A percentile compares a stretch with the other conserved stretches of the same genome.
Evolutionary conservation across 2,113 vertebrate genomes (phyloP).

Genomic region (Nyctereutes procyonoides): DNA sequence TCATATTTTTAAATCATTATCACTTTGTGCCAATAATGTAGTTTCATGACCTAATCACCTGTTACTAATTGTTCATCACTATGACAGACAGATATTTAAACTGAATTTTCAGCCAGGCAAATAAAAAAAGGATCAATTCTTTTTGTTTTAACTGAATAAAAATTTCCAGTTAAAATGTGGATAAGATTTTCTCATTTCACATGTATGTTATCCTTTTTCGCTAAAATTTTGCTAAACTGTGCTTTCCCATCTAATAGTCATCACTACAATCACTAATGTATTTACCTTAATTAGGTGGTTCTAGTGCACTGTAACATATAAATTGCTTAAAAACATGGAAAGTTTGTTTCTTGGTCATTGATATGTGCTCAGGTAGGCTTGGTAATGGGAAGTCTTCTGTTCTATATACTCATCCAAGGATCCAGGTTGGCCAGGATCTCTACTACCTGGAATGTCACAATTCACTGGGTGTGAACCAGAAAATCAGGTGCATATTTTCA

Average conservation of each 20-base stretch:
- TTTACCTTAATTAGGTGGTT: background rate
- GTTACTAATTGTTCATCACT: background rate
- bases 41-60: background rate
- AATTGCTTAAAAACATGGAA: background rate
- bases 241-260: background rate
- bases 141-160: constrained; percentile 12
- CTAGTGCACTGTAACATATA: background rate
- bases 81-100: background rate
- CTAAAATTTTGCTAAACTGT: background rate
- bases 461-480: background rate
- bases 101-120: background rate
- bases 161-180: background rate
- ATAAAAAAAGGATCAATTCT: background rate
- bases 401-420: background rate
- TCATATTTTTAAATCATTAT: background rate
- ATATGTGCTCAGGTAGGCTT: background rate
- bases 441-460: background rate
- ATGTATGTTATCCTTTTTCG: background rate
- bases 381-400: background rate
- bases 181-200: constrained; percentile 15
- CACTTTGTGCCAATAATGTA: background rate
- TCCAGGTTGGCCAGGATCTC: background rate
- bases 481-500: background rate
- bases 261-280: background rate
- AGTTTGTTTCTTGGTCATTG: background rate